Evolutionary conservation across 2,797 vertebrate genomes (phyloP), one percentile per base, ranked within the genome.

Genomic region (Myotis vivesi): DNA sequence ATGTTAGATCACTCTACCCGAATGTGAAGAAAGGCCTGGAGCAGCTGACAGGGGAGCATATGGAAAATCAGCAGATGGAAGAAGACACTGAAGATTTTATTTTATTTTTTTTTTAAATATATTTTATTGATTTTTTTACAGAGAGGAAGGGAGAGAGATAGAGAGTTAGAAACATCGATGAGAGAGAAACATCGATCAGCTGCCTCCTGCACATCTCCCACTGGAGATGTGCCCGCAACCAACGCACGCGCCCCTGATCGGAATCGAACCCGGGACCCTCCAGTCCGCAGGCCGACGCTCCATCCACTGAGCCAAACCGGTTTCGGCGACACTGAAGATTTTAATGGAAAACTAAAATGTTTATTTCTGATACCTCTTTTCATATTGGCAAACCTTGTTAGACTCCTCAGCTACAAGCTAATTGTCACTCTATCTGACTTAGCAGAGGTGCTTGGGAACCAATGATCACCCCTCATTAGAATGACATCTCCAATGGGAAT

Each of bases 1-100:
- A 99, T 99, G 99, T 98, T 4, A 98, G 94, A 0, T 99, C 98
- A 0, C 98, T 99, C 0, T 98, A 93, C 12, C 99, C 99, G 6
- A 98, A 98, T 75, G 88, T 99, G 30, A 76, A 46, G 68, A 99
- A 98, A 93, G 99, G 99, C 96, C 98, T 99, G 77, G 97, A 53
- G 15, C 97, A 98, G 53, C 98, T 99, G 72, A 98, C 98, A 36
- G 96, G 98, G 92, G 95, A 97, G 44, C 93, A 93, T 38, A 33
- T 95, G 36, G 96, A 97, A 89, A 95, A 17, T 0, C 7, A 92
- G 79, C 36, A 16, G 73, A 89, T 7, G 88, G 76, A 51, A 53
- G 28, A 53, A 68, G 12, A 3, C 20, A 41, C 41, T 38, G 38
- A 36, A 13, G 25, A 15, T 13, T 30, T n/a, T n/a, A 3, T 36